phyloP scores from a whole-genome alignment of 1,140 invertebrate species.

The Steinernema feltiae region DNA sequence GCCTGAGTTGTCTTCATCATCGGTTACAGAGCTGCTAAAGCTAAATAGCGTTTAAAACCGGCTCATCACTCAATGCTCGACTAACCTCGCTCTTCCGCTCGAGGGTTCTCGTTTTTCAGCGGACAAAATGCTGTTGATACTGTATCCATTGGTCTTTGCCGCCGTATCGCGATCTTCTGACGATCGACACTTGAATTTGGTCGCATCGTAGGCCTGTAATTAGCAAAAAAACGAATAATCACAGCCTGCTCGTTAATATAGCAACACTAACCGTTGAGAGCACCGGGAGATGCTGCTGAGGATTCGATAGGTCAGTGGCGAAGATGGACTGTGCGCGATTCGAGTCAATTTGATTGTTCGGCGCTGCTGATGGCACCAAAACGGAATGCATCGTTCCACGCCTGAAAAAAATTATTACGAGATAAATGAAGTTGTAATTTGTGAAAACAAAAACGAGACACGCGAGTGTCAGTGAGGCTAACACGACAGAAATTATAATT shows the following conservation, averaged over 20 bases:
- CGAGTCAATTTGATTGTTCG: neutral
- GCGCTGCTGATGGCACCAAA: neutral
- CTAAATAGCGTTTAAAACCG: too few relatives aligned
- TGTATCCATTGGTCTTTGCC: neutral
- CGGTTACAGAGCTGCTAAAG: neutral
- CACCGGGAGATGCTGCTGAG: neutral
- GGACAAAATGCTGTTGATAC: neutral
- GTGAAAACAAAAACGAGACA: neutral
- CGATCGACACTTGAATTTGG: neutral
- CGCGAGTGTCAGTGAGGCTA: neutral
- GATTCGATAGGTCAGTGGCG: neutral
- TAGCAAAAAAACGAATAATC: neutral
- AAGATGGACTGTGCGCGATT: neutral
- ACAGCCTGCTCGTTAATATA: too few relatives aligned
- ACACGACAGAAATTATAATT: slow-evolving; percentile 9
- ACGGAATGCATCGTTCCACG: slow-evolving; percentile 3
- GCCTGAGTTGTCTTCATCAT: neutral
- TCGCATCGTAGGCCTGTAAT: neutral
- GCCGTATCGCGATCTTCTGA: neutral
- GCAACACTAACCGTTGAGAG: neutral
- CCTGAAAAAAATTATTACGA: too few relatives aligned
- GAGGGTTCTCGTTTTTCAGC: slow-evolving; percentile 1
- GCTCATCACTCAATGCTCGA: too few relatives aligned
- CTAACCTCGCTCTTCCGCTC: neutral
- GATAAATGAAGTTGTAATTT: neutral